These are phyloP conservation scores for Ciona savignyi DNA, from an alignment of 23 tunicate species.

Conservation along the genomic window DNA sequence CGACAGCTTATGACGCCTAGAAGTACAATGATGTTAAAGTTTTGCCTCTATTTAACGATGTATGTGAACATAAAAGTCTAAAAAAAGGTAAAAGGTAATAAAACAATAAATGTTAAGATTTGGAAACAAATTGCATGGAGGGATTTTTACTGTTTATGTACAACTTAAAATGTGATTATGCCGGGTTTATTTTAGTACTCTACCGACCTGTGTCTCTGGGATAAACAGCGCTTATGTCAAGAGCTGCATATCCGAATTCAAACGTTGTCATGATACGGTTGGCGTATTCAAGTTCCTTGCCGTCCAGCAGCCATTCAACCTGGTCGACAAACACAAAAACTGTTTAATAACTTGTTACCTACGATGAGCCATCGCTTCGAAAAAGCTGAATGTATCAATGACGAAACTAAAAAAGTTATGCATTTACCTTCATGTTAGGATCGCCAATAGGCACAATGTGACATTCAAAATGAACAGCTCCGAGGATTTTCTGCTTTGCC, in stretches of 20 bases:
- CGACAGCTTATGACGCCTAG: slow-evolving; percentile 96
- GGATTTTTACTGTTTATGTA: no score
- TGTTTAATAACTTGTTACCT: no score
- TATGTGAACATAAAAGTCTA: no score
- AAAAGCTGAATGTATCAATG: neutral
- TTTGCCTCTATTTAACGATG: no score
- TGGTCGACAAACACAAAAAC: slow-evolving; percentile 3
- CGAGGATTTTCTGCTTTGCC: slow-evolving; percentile 76
- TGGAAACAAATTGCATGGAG: no score
- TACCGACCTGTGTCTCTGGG: slow-evolving; percentile 86
- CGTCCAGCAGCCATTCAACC: slow-evolving; percentile 95
- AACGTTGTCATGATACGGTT: slow-evolving; percentile 84
- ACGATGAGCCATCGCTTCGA: no score
- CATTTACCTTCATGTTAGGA: slow-evolving; percentile 86
- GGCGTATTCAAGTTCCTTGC: slow-evolving; percentile 90
- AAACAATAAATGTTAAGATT: no score
- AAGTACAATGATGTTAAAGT: no score
- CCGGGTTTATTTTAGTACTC: no score
- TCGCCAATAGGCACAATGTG: slow-evolving; percentile 94
- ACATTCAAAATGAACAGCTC: slow-evolving; percentile 89
- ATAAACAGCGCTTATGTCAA: slow-evolving; percentile 79
- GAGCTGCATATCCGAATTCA: slow-evolving; percentile 91
- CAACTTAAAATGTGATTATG: no score
- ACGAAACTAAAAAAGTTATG: neutral
- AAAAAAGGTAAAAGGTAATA: no score